Percentiles rank a stretch among this genome's conserved stretches.
These are phyloP conservation scores for Proisotoma minuta DNA, from an alignment of 2,888 invertebrate genomes.

Conservation along the genomic window DNA sequence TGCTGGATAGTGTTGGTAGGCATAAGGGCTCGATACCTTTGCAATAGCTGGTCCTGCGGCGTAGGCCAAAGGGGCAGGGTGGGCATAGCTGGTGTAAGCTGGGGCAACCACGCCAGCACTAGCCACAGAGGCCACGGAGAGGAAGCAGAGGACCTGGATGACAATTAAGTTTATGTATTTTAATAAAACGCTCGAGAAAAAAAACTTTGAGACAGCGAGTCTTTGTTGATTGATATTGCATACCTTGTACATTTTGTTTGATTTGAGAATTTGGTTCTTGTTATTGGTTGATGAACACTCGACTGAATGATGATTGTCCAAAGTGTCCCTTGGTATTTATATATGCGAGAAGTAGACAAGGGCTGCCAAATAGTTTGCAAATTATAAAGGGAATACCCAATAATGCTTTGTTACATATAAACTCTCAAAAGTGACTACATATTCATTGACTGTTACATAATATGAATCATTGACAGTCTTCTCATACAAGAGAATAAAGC, in stretches of 20 bases:
- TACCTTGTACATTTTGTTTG: slow-evolving; percentile 24
- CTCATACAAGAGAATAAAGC: no score
- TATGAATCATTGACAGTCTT: no score
- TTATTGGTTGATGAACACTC: neutral
- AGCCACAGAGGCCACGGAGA: slow-evolving; percentile 20
- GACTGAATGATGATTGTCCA: slow-evolving; percentile 11
- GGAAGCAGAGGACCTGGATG: slow-evolving; percentile 17
- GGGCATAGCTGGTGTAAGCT: slow-evolving; percentile 9
- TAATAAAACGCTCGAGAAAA: no score
- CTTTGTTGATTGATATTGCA: slow-evolving; percentile 1
- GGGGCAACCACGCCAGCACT: slow-evolving; percentile 14
- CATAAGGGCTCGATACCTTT: no score
- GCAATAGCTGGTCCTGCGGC: slow-evolving; percentile 8
- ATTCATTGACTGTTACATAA: no score
- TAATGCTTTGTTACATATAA: neutral
- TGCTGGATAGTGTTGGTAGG: no score
- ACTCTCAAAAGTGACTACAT: no score
- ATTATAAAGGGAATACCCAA: no score
- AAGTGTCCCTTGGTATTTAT: slow-evolving; percentile 21
- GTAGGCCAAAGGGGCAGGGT: slow-evolving; percentile 12
- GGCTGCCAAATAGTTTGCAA: no score
- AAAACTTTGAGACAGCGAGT: neutral
- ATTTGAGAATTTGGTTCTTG: neutral
- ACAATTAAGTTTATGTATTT: neutral
- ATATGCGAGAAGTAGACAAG: neutral